Conservation (phyloP, 2,797 vertebrate genomes). For the Chaenodraco wilsoni region DNA sequence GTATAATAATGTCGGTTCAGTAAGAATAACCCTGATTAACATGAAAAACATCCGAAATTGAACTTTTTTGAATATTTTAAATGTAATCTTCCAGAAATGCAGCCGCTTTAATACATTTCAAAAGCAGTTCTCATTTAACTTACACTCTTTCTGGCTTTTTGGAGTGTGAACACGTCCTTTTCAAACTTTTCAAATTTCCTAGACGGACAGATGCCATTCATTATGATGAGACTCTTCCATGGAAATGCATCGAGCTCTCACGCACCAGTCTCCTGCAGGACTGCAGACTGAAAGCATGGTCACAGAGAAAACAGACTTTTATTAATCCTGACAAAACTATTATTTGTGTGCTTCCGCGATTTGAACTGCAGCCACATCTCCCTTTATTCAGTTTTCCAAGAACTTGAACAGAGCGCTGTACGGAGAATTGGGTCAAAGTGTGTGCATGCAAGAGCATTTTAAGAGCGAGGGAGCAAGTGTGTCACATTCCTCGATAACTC, state of each 20-base stretch:
- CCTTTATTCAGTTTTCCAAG: constrained; percentile 74
- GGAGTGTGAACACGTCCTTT: not conserved
- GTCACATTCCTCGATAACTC: constrained; percentile 51
- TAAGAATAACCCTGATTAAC: too few species aligned
- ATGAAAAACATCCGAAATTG: too few species aligned
- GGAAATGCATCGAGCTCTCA: constrained; percentile 12
- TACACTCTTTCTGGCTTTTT: too few species aligned
- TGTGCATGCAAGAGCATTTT: constrained; percentile 50
- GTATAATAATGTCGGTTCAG: too few species aligned
- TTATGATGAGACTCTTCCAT: constrained; percentile 4
- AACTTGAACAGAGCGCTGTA: constrained; percentile 67
- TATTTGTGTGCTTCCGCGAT: constrained; percentile 67
- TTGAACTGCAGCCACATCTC: constrained; percentile 62
- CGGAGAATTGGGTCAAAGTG: constrained; percentile 74
- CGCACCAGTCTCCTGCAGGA: constrained; percentile 27
- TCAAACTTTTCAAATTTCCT: not conserved
- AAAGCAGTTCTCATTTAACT: too few species aligned
- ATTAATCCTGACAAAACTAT: constrained; percentile 70
- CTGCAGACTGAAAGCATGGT: constrained; percentile 45
- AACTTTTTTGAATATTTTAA: not conserved
- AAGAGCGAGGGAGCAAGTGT: constrained; percentile 10
- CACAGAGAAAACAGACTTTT: constrained; percentile 48
- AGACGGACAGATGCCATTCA: not conserved
- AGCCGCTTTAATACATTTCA: too few species aligned
- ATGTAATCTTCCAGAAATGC: not conserved